A percentile compares a stretch with the other conserved stretches of the same genome.
phyloP scores from a whole-genome alignment of 2,888 invertebrate genomes.

The Frankliniella fusca region DNA sequence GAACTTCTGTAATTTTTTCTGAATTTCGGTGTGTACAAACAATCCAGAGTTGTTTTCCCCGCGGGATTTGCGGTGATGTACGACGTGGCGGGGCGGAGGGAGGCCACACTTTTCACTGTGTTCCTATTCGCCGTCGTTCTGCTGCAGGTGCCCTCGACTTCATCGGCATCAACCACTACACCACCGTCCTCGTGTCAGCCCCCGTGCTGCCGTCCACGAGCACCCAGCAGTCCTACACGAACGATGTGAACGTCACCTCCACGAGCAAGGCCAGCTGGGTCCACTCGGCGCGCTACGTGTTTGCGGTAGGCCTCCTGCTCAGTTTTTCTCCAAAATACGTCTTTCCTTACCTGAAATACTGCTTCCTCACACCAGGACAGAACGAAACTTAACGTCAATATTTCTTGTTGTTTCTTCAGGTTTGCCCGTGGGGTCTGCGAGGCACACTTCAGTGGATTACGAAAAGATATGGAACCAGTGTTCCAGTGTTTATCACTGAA shows the following conservation, averaged over 20 bases:
- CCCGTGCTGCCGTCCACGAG: constrained; percentile 46
- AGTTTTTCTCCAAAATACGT: too few relatives aligned
- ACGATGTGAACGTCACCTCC: neutral
- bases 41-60: too few relatives aligned
- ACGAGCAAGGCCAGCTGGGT: neutral
- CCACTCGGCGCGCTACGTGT: neutral
- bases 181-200: constrained; percentile 50
- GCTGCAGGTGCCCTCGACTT: constrained; percentile 50
- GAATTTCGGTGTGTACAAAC: too few relatives aligned
- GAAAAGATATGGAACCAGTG: constrained; percentile 51
- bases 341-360: too few relatives aligned
- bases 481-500: constrained; percentile 58
- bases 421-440: constrained; percentile 58
- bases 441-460: constrained; percentile 58
- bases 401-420: constrained; percentile 44
- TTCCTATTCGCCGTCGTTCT: neutral
- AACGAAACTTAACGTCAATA: too few relatives aligned
- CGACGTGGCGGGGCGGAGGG: neutral
- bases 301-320: neutral
- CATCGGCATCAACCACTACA: constrained; percentile 54
- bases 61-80: neutral
- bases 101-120: neutral
- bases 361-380: too few relatives aligned
- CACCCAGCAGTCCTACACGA: constrained; percentile 52
- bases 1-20: too few relatives aligned